Base-by-base conservation (phyloP, 2,888 invertebrate species). In the Latrodectus elegans region DNA sequence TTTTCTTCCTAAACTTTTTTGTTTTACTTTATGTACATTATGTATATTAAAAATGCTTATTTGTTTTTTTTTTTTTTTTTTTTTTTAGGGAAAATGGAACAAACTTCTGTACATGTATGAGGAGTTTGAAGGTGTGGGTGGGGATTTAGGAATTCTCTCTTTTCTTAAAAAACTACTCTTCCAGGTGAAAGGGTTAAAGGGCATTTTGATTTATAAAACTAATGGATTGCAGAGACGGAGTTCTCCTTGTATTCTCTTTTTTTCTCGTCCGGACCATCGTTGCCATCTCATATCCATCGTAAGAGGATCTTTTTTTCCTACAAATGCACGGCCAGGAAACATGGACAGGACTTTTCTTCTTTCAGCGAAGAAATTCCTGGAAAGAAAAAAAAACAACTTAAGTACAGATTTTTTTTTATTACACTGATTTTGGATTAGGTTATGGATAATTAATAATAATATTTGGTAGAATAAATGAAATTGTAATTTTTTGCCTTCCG, bases 11-110 rank as follows among this genome's bases (percentile, higher is more conserved):
- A 81, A 77, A 72, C 79, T 55, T 87, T 81, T 76, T 81, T 86
- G 80, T 65, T 81, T 81, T 78, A 78, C 67, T 67, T 72, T 87
- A 87, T 87, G 49, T 87, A 86, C 78, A 76, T 67, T 85, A 85
- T 85, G 70, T 85, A 85, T 85, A 84, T 85, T 87, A 87, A 87
- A 87, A 87, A 87, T 87, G 86, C 85, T 79, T 86, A 79, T 85
- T 60, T 60, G 38, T 38, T 38, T 38, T 38, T n/a, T n/a, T n/a
- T n/a, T n/a, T n/a, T n/a, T n/a, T n/a, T n/a, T n/a, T n/a, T n/a
- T n/a, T n/a, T 60, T 60, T 86, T 86, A 86, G 80, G 86, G 86
- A 87, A 87, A 87, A 81, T 80, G 81, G 86, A 80, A 87, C 86
- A 87, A 87, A 87, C 38, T 85, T 87, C 80, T 87, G 86, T 81